phyloP scores from a whole-genome alignment of 2,888 invertebrate species.

The Chalcosyrphus nemorum region DNA sequence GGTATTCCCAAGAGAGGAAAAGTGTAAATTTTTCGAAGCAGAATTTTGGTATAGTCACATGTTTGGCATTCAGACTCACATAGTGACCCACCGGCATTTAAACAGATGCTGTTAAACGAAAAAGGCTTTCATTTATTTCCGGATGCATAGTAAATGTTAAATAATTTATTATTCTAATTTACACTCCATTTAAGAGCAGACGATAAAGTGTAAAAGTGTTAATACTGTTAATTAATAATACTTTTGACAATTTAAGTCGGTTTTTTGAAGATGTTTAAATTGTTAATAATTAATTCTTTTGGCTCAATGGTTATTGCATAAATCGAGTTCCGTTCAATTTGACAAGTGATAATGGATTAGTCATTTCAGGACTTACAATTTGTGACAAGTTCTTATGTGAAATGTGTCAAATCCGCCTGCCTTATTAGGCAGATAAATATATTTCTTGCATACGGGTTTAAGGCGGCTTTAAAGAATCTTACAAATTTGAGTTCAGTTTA shows the following conservation, averaged over 20 bases:
- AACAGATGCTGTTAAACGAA: no score
- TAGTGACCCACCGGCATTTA: no score
- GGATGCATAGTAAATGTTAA: not conserved
- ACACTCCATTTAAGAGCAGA: not conserved
- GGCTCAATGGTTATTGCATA: not conserved
- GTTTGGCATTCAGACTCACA: no score
- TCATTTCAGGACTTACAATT: not conserved
- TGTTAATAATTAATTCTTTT: not conserved
- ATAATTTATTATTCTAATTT: not conserved
- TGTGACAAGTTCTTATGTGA: not conserved
- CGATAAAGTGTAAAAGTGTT: not conserved
- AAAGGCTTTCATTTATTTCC: no score
- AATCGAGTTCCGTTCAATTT: not conserved
- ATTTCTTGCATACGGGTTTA: no score
- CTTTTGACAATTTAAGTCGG: not conserved
- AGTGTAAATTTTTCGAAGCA: not conserved
- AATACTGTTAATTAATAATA: not conserved
- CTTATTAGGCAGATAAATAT: not conserved
- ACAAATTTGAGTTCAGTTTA: no score
- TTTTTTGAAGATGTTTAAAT: not conserved
- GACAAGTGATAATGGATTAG: not conserved
- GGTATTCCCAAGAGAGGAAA: not conserved
- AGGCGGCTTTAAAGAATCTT: no score
- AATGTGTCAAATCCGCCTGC: not conserved
- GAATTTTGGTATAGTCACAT: no score